Base-by-base conservation (phyloP, 2,797 vertebrate species). In the Pangasius mekongensis region DNA sequence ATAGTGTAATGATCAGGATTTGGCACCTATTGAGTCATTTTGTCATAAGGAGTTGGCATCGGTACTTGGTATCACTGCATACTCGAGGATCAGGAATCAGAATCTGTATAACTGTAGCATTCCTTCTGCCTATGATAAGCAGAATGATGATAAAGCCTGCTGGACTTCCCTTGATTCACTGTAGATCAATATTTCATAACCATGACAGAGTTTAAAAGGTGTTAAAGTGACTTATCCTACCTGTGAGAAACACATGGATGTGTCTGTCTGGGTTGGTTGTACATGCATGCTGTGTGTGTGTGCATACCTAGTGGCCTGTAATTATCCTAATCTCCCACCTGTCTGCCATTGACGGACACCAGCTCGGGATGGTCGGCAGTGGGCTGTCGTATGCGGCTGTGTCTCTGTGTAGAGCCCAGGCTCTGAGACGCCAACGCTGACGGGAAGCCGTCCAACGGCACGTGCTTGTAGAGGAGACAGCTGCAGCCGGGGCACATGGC, bases 391-490 rank as follows among this genome's bases (percentile, higher is more conserved):
- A 96, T 10, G 24, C 89, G 93, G 77, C 93, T 71, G 87, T 95
- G 95, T 91, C 94, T 95, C 90, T 91, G 94, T 47, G 92, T 93
- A 85, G 96, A 95, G 90, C 94, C 87, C 0, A 54, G 89, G 64
- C 96, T 96, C 87, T 97, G 95, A 58, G 95, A 94, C 82, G 95
- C 97, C 90, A 96, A 93, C 9, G 93, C 93, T 20, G 96, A 97
- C 91, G 96, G 94, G 93, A 98, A 98, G 86, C 92, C 91, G 30
- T 94, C 96, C 96, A 99, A 90, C 49, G 97, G 94, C 90, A 97
- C 93, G 89, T 99, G 97, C 93, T 97, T 97, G 90, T 98, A 98
- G 87, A 98, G 92, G 87, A 99, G 93, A 93, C 98, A 99, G 93
- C 98, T 99, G 95, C 49, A 60, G 83, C n/a, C 78, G 64, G 89